A percentile compares a stretch with the other conserved stretches of the same genome.
Conservation (phyloP, 2,888 invertebrate species). For the Neria commutata region DNA sequence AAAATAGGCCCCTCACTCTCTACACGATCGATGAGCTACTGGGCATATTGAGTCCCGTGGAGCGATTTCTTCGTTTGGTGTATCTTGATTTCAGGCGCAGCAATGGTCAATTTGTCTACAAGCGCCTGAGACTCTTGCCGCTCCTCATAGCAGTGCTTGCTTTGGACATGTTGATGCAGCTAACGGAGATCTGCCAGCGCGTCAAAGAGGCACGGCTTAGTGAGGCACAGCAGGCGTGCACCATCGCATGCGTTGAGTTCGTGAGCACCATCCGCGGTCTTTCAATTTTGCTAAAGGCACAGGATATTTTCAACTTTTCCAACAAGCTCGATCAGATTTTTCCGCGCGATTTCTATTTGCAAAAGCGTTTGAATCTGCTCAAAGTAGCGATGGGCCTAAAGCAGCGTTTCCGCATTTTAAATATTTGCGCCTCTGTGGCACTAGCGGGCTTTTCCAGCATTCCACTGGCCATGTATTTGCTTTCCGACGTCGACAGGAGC, state of each 20-base stretch:
- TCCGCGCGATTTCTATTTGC: constrained; percentile 10
- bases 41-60: too few species aligned
- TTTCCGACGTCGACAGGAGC: constrained; percentile 15
- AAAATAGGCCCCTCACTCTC: too few species aligned
- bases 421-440: not conserved
- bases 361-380: constrained; percentile 16
- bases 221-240: constrained; percentile 24
- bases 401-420: constrained; percentile 15
- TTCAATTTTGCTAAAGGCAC: constrained; percentile 7
- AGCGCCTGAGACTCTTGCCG: too few species aligned
- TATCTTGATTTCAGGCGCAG: too few species aligned
- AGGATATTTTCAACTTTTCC: constrained; percentile 11
- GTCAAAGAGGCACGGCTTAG: too few species aligned
- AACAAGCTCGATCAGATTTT: constrained; percentile 25
- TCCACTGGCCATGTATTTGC: constrained; percentile 17
- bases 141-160: too few species aligned
- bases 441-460: constrained; percentile 7
- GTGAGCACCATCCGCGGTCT: constrained; percentile 22
- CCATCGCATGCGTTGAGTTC: constrained; percentile 20
- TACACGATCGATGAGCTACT: too few species aligned
- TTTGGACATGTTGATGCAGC: too few species aligned
- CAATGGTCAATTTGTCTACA: too few species aligned
- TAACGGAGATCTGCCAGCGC: too few species aligned
- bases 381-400: constrained; percentile 6
- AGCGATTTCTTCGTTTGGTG: too few species aligned